phyloP scores from a whole-genome alignment of 2,888 invertebrate genomes.

The Antheraea yamamai region DNA sequence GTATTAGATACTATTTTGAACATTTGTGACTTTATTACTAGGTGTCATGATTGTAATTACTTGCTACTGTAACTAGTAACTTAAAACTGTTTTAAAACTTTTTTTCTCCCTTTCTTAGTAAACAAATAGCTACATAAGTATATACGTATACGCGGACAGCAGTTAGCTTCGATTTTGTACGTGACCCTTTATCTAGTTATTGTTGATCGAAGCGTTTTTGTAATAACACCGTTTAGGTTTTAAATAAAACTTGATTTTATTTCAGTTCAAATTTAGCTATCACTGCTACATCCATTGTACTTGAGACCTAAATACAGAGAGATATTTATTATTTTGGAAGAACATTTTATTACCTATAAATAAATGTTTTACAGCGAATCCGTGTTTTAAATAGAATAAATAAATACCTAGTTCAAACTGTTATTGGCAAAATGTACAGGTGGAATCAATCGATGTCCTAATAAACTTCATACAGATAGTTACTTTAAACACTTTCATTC shows the following conservation, averaged over 20 bases:
- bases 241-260: background rate
- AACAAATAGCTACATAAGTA: too few relatives aligned
- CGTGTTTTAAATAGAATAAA: slow-evolving; percentile 9
- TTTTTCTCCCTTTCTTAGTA: too few relatives aligned
- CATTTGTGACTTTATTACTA: too few relatives aligned
- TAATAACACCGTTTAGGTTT: too few relatives aligned
- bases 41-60: too few relatives aligned
- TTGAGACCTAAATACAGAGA: background rate
- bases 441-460: slow-evolving; percentile 1
- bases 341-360: background rate
- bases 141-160: too few relatives aligned
- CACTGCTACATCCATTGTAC: background rate
- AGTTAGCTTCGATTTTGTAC: too few relatives aligned
- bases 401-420: background rate
- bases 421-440: slow-evolving; percentile 2
- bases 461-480: background rate
- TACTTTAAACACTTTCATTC: background rate
- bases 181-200: too few relatives aligned
- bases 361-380: background rate
- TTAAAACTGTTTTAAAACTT: too few relatives aligned
- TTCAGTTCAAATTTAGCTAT: background rate
- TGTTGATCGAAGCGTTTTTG: too few relatives aligned
- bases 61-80: too few relatives aligned
- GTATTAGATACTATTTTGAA: too few relatives aligned
- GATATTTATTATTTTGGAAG: background rate